Base-by-base conservation (phyloP, 2,113 vertebrate species). In the Fulica atra region DNA sequence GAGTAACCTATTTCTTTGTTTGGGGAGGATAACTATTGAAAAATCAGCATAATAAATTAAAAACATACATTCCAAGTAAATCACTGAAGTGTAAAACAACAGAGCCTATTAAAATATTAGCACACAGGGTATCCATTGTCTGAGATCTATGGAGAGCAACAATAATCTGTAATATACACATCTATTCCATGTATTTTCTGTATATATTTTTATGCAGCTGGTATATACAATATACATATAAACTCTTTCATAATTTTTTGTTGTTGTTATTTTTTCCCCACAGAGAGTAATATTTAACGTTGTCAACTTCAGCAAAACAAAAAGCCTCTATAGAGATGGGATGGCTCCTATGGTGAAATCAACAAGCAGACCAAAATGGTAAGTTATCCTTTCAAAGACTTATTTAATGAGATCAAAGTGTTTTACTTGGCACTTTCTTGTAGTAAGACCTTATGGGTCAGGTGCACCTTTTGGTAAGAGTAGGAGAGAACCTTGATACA, bases 251-350 rank as follows among this genome's bases (percentile, higher is more conserved):
- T 54, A 80, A 64, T 68, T 93, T 94, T 31, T 81, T 63, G 8
- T 26, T 51, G 14, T 54, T 33, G 18, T 38, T 98, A 98, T 42
- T 54, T n/a, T 5, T 2, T 2, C 4, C 0, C 11, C 51, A 83
- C 97, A 99, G 99, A 99, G 99, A 90, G 98, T 99, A 38, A 99
- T 99, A 97, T 99, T 99, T 97, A 99, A 99, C 76, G 98, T 99
- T 7, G 99, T 99, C 93, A 99, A 99, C 98, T 99, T 99, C 98
- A 99, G 99, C 92, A 99, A 99, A 98, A 99, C 99, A 83, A 99
- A 99, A 98, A 99, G 99, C 96, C 98, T 99, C 81, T 99, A 99
- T 56, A 98, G 99, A 98, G 99, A 99, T 95, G 99, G 99, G 50
- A 99, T 99, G 99, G 98, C 99, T 80, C 99, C 99, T 23, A 98